Base-by-base conservation (phyloP, 1,140 invertebrate genomes). In the Apis cerana region DNA sequence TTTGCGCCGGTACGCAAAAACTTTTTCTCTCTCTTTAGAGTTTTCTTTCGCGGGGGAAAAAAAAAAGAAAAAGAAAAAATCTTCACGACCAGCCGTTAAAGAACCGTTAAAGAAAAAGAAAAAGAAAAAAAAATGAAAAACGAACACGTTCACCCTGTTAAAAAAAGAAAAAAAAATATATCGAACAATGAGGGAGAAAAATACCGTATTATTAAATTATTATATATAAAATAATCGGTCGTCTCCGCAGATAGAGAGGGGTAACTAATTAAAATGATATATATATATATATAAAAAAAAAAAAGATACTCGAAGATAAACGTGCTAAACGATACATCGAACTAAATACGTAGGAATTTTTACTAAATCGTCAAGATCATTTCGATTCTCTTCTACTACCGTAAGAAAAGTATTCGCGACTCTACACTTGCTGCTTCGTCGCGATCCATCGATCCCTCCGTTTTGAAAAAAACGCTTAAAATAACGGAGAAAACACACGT, bases 281-380 rank as follows among this genome's bases (percentile, higher is more conserved):
- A 61, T 11, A 23, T 27, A 27, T 61, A n/a, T n/a, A n/a, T 58
- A 10, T 4, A 65, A 65, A 43, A 11, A 21, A 64, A 43, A 21
- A 12, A 48, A 12, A 59, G 19, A 13, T 61, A 62, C 43, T 71
- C 43, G 67, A 79, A 61, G 54, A 7, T 80, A 58, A 19, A 74
- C 71, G 27, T 27, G 72, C 48, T 64, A 68, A 78, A 78, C 65
- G 68, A 78, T 82, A 82, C 81, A 82, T 82, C 81, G 81, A 82
- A 82, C 58, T 82, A 82, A 82, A 71, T 82, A 78, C 67, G 81
- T 82, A 82, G 81, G 27, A 78, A 82, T 82, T 82, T 82, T 82
- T 82, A 82, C 65, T 58, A 62, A 78, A 78, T 67, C 62, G 33
- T 58, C 61, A 5, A 54, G 23, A 64, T 75, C 50, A 48, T 54